Conservation (phyloP, 2,797 vertebrate genomes). For the Mormyrops boulengeri region DNA sequence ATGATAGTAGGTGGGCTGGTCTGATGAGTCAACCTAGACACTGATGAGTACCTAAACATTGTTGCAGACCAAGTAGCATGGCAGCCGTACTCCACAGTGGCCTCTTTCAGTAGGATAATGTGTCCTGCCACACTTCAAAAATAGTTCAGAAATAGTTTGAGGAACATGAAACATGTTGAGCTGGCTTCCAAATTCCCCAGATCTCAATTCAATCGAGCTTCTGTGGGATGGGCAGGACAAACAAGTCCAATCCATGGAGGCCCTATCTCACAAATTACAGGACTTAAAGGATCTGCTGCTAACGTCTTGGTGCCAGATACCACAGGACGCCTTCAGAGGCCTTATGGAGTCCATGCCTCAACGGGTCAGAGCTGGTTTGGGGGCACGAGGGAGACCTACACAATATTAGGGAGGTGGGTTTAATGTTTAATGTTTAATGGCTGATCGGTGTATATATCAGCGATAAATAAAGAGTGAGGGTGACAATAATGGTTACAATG, state of each 20-base stretch:
- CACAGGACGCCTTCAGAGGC: neutral
- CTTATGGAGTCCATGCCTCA: neutral
- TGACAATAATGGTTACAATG: neutral
- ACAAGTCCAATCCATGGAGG: neutral
- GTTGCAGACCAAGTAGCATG: neutral
- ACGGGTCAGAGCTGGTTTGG: neutral
- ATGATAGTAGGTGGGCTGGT: neutral
- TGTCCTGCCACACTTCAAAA: neutral
- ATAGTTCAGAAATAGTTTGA: neutral
- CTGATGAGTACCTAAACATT: neutral
- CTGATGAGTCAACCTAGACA: neutral
- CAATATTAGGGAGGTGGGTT: neutral
- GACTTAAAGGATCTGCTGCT: neutral
- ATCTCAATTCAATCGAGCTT: neutral
- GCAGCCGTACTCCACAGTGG: neutral
- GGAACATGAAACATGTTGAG: neutral
- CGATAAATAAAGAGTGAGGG: neutral
- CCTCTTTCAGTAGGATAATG: neutral
- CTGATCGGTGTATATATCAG: neutral
- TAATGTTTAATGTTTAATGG: neutral
- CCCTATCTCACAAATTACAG: neutral
- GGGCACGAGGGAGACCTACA: neutral
- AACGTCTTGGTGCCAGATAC: neutral
- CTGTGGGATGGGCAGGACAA: neutral
- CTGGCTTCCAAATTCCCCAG: neutral